Evolutionary conservation across 2,888 invertebrate genomes (phyloP).

Genomic region (Isoperla grammatica): DNA sequence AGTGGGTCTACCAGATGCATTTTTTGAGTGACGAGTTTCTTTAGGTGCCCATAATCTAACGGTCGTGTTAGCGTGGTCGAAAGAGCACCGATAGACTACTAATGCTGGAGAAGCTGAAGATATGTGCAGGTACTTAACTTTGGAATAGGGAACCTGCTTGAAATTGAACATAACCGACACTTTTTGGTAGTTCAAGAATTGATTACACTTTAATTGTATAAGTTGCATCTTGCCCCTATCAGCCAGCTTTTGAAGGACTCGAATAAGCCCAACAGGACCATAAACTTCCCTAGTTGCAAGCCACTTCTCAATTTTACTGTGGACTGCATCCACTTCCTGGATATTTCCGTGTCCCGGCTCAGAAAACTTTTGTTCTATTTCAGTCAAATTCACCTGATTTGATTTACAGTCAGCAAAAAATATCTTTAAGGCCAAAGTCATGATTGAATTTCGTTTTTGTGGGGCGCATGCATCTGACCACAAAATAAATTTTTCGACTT

Average conservation of each 20-base stretch:
- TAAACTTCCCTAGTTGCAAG: neutral
- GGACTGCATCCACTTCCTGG: slow-evolving; percentile 10
- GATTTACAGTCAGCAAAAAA: neutral
- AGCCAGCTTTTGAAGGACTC: neutral
- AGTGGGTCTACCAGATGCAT: neutral
- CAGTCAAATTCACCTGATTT: neutral
- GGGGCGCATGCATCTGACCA: slow-evolving; percentile 29
- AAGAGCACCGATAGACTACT: neutral
- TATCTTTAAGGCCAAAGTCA: slow-evolving; percentile 22
- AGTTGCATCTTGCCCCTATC: neutral
- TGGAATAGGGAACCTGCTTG: neutral
- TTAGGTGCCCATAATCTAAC: neutral
- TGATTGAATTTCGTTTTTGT: slow-evolving; percentile 27
- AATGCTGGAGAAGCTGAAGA: neutral
- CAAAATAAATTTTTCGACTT: slow-evolving; percentile 23
- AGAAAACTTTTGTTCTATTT: slow-evolving; percentile 1
- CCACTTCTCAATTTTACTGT: slow-evolving; percentile 1
- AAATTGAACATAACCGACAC: neutral
- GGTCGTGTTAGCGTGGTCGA: neutral
- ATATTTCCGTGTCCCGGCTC: slow-evolving; percentile 4
- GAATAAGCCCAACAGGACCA: neutral
- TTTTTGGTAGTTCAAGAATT: slow-evolving; percentile 48
- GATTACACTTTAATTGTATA: neutral
- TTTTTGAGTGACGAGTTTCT: neutral
- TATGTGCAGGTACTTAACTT: neutral